phyloP scores from a whole-genome alignment of 2,888 invertebrate genomes.

The Ormyrus pomaceus region DNA sequence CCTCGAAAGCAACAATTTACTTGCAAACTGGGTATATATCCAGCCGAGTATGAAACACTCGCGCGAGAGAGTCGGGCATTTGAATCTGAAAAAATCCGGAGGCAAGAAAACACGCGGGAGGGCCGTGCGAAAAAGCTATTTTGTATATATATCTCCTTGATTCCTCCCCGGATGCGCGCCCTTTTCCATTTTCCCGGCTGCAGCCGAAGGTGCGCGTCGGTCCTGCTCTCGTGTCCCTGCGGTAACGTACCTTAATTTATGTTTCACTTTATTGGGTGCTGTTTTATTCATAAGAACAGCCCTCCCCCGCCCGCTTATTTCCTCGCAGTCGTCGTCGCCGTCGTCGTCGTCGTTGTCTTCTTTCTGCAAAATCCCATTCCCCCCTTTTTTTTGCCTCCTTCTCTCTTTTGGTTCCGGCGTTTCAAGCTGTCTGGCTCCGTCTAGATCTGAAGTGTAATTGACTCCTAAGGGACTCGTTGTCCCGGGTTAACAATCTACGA shows the following conservation, averaged over 20 bases:
- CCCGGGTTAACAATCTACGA: conserved; percentile 58
- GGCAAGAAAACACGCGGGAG: neutral
- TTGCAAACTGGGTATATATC: no score
- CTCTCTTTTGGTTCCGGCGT: conserved; percentile 24
- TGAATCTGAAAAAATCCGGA: neutral
- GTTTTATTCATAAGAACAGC: conserved; percentile 58
- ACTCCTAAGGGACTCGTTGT: conserved; percentile 60
- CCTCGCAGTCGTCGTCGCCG: conserved; percentile 19
- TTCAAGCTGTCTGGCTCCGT: conserved; percentile 56
- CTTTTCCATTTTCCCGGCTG: conserved; percentile 32
- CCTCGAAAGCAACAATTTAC: no score
- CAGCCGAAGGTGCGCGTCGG: neutral
- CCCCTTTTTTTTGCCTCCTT: neutral
- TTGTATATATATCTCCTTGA: neutral
- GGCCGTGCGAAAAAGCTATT: conserved; percentile 8
- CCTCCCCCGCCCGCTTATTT: conserved; percentile 34
- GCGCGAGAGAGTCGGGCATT: neutral
- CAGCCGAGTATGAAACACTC: no score
- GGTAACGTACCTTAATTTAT: conserved; percentile 55
- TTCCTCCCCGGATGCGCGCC: conserved; percentile 6
- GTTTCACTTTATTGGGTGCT: conserved; percentile 58
- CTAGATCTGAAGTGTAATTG: conserved; percentile 59
- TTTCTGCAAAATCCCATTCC: conserved; percentile 32
- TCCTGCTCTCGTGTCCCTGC: conserved; percentile 28
- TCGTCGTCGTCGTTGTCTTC: conserved; percentile 14